phyloP scores from a whole-genome alignment of 2,113 vertebrate genomes.

The Coryphaenoides rupestris region DNA sequence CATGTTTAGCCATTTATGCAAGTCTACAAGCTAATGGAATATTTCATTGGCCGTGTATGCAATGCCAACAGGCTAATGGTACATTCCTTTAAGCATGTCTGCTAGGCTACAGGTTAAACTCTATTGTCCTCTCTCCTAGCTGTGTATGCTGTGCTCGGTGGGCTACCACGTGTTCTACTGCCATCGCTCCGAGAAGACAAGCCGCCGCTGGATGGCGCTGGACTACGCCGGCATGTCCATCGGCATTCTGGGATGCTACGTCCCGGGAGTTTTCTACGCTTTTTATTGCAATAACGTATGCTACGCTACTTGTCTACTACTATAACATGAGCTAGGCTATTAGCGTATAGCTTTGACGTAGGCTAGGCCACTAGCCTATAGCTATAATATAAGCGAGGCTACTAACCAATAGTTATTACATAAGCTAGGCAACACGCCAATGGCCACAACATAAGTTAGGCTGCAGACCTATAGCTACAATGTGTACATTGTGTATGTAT shows the following conservation, averaged over 20 bases:
- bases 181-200: slow-evolving; percentile 92
- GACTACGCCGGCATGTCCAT: slow-evolving; percentile 91
- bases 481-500: too few species aligned
- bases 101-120: too few species aligned
- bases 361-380: too few species aligned
- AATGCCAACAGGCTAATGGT: too few species aligned
- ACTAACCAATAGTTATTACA: slow-evolving; percentile 83
- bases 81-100: too few species aligned
- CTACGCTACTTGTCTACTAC: slow-evolving; percentile 17
- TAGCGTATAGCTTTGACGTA: too few species aligned
- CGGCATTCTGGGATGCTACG: slow-evolving; percentile 93
- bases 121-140: slow-evolving; percentile 54
- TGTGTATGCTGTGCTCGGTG: slow-evolving; percentile 93
- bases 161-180: slow-evolving; percentile 93
- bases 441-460: background rate
- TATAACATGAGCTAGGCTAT: too few species aligned
- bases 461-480: too few species aligned
- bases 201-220: slow-evolving; percentile 92
- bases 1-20: too few species aligned
- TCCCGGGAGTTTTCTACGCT: slow-evolving; percentile 92
- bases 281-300: slow-evolving; percentile 94
- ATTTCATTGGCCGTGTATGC: too few species aligned
- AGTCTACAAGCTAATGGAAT: too few species aligned
- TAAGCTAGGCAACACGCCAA: slow-evolving; percentile 60
- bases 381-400: too few species aligned